Conservation (phyloP, 1,140 invertebrate genomes). For the Olivierus martensii region DNA sequence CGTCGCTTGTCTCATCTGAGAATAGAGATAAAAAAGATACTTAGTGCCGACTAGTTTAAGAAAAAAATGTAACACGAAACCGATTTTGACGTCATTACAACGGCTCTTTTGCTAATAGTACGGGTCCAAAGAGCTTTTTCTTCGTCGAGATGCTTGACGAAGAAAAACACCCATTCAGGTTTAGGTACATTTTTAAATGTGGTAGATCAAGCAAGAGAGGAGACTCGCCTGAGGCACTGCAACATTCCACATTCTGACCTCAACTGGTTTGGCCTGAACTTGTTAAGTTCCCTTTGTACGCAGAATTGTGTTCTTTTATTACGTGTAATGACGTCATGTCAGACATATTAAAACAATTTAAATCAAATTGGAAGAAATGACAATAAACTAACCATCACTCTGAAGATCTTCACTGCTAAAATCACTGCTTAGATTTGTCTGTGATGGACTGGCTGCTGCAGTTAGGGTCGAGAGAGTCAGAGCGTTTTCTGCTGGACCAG, state of each 20-base stretch:
- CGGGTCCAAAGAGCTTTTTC: too few relatives aligned
- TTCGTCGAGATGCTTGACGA: too few relatives aligned
- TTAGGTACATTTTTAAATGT: background rate
- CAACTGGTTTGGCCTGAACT: background rate
- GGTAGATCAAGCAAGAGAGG: background rate
- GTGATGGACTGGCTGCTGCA: constrained; percentile 5
- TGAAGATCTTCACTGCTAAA: constrained; percentile 22
- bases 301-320: background rate
- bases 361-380: background rate
- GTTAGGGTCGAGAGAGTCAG: background rate
- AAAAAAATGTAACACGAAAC: too few relatives aligned
- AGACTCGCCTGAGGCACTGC: background rate
- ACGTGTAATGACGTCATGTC: background rate
- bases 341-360: too few relatives aligned
- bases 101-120: too few relatives aligned
- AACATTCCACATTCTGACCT: background rate
- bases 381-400: constrained; percentile 20
- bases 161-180: too few relatives aligned
- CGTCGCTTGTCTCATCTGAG: constrained; percentile 35
- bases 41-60: too few relatives aligned
- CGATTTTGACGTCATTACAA: too few relatives aligned
- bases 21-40: constrained; percentile 10
- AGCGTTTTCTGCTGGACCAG: constrained; percentile 1
- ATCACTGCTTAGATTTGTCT: constrained; percentile 14
- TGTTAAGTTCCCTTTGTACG: background rate